Conservation (phyloP, 2,113 vertebrate species). For the Tiliqua scincoides region DNA sequence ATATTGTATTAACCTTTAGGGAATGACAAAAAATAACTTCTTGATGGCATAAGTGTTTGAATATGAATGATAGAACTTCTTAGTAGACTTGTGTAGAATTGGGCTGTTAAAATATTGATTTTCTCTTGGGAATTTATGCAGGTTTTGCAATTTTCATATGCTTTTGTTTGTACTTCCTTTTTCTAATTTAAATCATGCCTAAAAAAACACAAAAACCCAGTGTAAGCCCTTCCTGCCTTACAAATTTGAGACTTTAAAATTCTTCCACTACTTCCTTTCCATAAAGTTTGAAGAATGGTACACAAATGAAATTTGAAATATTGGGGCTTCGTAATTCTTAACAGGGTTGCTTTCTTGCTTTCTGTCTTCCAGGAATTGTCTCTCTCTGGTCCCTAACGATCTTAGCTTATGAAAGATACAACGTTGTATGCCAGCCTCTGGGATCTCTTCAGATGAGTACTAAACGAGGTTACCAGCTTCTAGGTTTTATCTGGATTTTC, state of each 20-base stretch:
- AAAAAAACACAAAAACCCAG: no score
- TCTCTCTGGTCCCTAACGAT: slow-evolving; percentile 75
- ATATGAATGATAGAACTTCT: not conserved
- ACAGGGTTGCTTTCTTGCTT: not conserved
- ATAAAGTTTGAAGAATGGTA: not conserved
- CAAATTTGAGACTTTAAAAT: not conserved
- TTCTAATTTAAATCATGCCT: no score
- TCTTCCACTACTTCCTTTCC: not conserved
- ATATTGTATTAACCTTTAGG: not conserved
- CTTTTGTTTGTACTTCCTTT: not conserved
- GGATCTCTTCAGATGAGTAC: slow-evolving; percentile 65
- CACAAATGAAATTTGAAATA: not conserved
- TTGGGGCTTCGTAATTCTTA: not conserved
- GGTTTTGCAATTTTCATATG: not conserved
- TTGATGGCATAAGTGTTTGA: not conserved
- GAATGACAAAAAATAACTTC: not conserved
- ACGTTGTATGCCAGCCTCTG: slow-evolving; percentile 70
- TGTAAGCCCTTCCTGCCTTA: not conserved
- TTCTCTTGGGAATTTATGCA: not conserved
- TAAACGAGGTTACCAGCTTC: slow-evolving; percentile 58
- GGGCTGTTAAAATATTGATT: not conserved
- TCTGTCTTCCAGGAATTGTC: slow-evolving; percentile 64
- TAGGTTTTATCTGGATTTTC: slow-evolving; percentile 71
- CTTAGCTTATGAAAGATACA: slow-evolving; percentile 74
- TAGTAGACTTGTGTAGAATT: no score